phyloP scores from a whole-genome alignment of 2,888 invertebrate species.

The Dynastes maya region DNA sequence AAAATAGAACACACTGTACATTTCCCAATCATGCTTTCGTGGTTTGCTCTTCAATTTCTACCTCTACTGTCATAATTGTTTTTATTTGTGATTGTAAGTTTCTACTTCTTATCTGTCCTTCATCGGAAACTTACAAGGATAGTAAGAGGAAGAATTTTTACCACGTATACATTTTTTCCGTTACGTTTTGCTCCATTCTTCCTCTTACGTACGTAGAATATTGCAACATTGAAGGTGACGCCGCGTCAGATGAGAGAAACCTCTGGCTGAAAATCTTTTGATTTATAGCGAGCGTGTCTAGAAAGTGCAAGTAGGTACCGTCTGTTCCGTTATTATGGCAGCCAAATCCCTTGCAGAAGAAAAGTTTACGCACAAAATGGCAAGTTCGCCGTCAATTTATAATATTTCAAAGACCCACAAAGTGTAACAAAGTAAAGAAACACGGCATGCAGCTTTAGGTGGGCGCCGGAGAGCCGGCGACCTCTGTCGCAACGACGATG shows the following conservation, averaged over 20 bases:
- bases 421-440: slow-evolving; percentile 30
- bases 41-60: too few species aligned
- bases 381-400: slow-evolving; percentile 27
- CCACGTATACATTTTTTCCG: background rate
- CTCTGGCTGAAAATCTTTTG: slow-evolving; percentile 25
- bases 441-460: background rate
- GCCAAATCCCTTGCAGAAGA: background rate
- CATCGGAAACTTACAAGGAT: too few species aligned
- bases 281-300: slow-evolving; percentile 38
- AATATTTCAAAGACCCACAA: slow-evolving; percentile 28
- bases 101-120: too few species aligned
- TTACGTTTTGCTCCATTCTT: background rate
- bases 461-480: background rate
- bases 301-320: slow-evolving; percentile 20
- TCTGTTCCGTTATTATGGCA: background rate
- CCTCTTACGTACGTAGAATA: background rate
- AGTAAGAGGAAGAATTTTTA: too few species aligned
- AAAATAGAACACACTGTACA: too few species aligned
- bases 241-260: slow-evolving; percentile 11
- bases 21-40: too few species aligned
- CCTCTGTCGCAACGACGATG: background rate
- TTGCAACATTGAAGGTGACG: slow-evolving; percentile 15
- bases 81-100: too few species aligned
- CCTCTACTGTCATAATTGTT: too few species aligned
- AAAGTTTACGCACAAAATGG: background rate